Base-by-base conservation (phyloP, 2,113 vertebrate genomes). In the Gasterosteus aculeatus region DNA sequence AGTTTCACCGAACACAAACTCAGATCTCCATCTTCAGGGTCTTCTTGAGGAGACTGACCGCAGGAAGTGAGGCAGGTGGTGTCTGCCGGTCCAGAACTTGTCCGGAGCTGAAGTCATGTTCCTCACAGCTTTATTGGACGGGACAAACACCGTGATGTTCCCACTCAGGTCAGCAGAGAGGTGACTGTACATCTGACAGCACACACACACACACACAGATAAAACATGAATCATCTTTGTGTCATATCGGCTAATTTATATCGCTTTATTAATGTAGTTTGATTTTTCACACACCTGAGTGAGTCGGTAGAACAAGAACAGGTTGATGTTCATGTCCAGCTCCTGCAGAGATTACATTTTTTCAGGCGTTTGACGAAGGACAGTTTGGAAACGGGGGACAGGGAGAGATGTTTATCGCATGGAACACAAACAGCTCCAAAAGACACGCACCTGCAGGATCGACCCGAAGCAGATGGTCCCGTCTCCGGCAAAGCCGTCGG, bases 391-490 rank as follows among this genome's bases (percentile, higher is more conserved):
- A 47, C 7, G 4, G 16, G 46, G 15, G 46, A 47, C 15, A 44
- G 42, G 16, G 46, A 49, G 18, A 19, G 47, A n/a, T 8, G 47
- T 14, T 7, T n/a, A n/a, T 51, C 18, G n/a, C 49, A n/a, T 51
- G 7, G 4, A 51, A 51, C n/a, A 19, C 2, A 65, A 47, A 83
- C 53, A 93, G 93, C 7, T 91, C 81, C 31, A 95, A 38, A 5
- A 3, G 35, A 19, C 1, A 65, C 53, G 82, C 53, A 93, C 94
- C 7, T 91, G 81, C 35, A 95, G 60, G 47, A 99, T 49, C 11
- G 94, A 92, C 33, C 96, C 95, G 0, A 96, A 99, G 91, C 98
- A 99, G 0, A 59, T 85, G 49, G 87, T 58, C 49, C 97, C 97
- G 22, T 98, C 94, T 38, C 98, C 98, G 2, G 60, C 14, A 12